A percentile compares a stretch with the other conserved stretches of the same genome.
phyloP scores from a whole-genome alignment of 2,797 vertebrate species.

The Knipowitschia caucasica region DNA sequence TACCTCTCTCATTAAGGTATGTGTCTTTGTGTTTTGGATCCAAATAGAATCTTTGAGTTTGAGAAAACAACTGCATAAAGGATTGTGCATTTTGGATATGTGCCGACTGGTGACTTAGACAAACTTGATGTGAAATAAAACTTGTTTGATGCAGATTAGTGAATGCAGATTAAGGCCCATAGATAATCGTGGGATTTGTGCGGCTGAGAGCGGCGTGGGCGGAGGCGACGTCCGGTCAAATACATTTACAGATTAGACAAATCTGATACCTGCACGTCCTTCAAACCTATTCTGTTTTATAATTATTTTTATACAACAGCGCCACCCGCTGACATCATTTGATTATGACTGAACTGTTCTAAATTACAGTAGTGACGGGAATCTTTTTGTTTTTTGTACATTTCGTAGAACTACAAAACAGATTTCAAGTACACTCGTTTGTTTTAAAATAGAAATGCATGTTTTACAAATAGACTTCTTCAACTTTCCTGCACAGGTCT shows the following conservation, averaged over 20 bases:
- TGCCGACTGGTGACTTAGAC: neutral
- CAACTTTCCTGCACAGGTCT: neutral
- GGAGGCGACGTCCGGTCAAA: slow-evolving; percentile 15
- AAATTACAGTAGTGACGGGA: too few species aligned
- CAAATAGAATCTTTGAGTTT: neutral
- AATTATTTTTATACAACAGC: slow-evolving; percentile 21
- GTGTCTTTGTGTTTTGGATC: slow-evolving; percentile 12
- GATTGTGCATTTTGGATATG: neutral
- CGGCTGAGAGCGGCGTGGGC: slow-evolving; percentile 6
- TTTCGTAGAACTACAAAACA: too few species aligned
- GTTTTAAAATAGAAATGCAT: neutral
- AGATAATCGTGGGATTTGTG: slow-evolving; percentile 62
- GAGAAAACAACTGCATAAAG: neutral
- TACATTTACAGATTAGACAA: slow-evolving; percentile 11
- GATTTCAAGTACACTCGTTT: neutral
- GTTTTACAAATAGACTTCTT: too few species aligned
- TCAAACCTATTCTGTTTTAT: neutral
- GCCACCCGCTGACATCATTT: slow-evolving; percentile 34
- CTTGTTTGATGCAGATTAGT: slow-evolving; percentile 44
- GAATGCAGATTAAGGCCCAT: slow-evolving; percentile 57
- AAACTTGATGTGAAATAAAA: slow-evolving; percentile 17
- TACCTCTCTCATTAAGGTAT: slow-evolving; percentile 98
- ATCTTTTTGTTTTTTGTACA: too few species aligned
- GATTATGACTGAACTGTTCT: neutral
- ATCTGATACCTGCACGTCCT: slow-evolving; percentile 18